These are phyloP conservation scores for Jordanella pulchra DNA, from an alignment of 2,797 vertebrate species.

Conservation along the genomic window DNA sequence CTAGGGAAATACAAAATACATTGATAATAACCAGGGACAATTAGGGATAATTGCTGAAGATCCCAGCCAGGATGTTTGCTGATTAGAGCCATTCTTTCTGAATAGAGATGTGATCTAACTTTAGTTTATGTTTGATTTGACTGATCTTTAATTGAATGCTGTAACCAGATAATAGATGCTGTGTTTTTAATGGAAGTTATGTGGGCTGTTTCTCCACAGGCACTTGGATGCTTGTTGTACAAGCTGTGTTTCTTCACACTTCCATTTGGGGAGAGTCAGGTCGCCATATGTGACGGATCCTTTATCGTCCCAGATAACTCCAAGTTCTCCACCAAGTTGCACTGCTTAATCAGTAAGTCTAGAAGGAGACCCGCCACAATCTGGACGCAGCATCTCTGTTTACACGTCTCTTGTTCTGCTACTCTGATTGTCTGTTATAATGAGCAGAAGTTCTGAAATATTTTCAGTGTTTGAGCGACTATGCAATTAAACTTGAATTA, in stretches of 20 bases:
- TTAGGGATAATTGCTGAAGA: no score
- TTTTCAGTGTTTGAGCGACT: not conserved
- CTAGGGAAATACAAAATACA: no score
- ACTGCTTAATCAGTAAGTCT: conserved; percentile 95
- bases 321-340: conserved; percentile 88
- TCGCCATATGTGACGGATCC: conserved; percentile 97
- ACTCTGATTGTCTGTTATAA: not conserved
- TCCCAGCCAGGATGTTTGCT: no score
- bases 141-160: not conserved
- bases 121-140: not conserved
- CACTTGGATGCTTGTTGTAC: conserved; percentile 98
- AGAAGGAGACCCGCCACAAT: not conserved
- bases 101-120: not conserved
- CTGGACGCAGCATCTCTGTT: not conserved
- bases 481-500: not conserved
- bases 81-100: not conserved
- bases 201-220: conserved; percentile 76
- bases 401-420: not conserved
- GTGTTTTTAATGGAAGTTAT: conserved; percentile 16
- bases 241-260: conserved; percentile 99
- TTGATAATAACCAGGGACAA: no score
- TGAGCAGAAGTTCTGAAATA: not conserved
- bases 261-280: conserved; percentile 99
- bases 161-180: not conserved
- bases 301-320: conserved; percentile 95